Base-by-base conservation (phyloP, 2,888 invertebrate species). In the Sarcophaga rosellei region DNA sequence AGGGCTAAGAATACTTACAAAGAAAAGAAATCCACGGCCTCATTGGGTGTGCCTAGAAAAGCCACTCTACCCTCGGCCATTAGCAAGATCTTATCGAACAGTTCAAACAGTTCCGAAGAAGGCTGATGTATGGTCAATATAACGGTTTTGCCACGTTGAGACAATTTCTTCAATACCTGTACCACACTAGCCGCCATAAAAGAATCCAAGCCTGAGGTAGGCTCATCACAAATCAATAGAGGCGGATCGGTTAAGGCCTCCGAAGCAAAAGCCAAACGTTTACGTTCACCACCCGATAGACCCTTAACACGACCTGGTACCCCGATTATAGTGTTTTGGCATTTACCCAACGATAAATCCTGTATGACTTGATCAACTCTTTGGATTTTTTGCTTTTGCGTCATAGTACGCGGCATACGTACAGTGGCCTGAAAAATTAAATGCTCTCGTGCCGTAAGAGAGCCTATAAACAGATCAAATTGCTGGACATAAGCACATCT, bases 121-220 rank as follows among this genome's bases (percentile, higher is more conserved):
- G 99, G 99, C 93, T 99, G 99, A 94, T 99, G 99, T 88, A 99
- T 97, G 1, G 99, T 99, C 90, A 97, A 96, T 35, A 99, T 95
- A 77, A 99, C 96, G 0, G 98, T 98, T 94, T 98, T 98, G 35
- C 98, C 98, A 89, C 96, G 96, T 90, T 95, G 95, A 1, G 97
- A 96, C 81, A 97, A 93, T 61, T 95, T 95, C 93, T 96, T 97
- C 63, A 97, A 93, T 72, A 97, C 96, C 92, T 96, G 96, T 21
- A 98, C 96, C 3, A 99, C 98, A 92, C 97, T 98, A 91, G 97
- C 96, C 0, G 99, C 99, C 98, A 99, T 99, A 91, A 97, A 99
- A 0, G 99, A 98, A 93, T 99, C 99, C 81, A 99, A 94, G 1
- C 99, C 98, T 0, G 98, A 98, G 0, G 99, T 99, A 0, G 99